Percentiles rank a stretch among this genome's conserved stretches.
Evolutionary conservation across 2,797 vertebrate genomes (phyloP).

Genomic region (Melanotaenia pygmaea): DNA sequence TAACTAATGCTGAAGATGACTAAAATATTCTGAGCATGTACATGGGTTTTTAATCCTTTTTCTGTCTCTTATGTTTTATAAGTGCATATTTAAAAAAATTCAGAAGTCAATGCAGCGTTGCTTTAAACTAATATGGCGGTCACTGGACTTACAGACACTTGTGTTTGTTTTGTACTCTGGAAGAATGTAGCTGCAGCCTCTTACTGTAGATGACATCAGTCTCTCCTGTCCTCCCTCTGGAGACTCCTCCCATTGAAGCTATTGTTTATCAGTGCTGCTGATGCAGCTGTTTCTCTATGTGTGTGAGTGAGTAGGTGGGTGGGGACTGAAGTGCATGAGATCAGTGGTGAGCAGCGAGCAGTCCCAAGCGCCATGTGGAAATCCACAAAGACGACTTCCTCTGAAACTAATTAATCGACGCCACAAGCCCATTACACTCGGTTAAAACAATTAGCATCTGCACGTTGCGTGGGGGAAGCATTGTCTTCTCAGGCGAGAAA

Average conservation of each 20-base stretch:
- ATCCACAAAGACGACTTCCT: constrained; percentile 78
- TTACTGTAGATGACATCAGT: constrained; percentile 51
- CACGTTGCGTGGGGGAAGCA: constrained; percentile 68
- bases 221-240: constrained; percentile 49
- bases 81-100: constrained; percentile 1
- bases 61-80: background rate
- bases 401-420: constrained; percentile 81
- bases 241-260: constrained; percentile 68
- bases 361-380: constrained; percentile 74
- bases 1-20: background rate
- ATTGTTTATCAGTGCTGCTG: constrained; percentile 75
- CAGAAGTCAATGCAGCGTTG: background rate
- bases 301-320: constrained; percentile 35
- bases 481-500: constrained; percentile 68
- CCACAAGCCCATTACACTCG: constrained; percentile 81
- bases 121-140: background rate
- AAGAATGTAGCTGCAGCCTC: constrained; percentile 56
- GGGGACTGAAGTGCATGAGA: constrained; percentile 60
- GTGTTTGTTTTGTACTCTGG: constrained; percentile 7
- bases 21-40: background rate
- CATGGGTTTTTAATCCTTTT: constrained; percentile 1
- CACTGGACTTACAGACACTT: background rate
- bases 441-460: constrained; percentile 84
- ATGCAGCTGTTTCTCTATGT: constrained; percentile 70
- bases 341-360: constrained; percentile 71